Percentiles rank a stretch among this genome's conserved stretches.
Evolutionary conservation across 1,140 invertebrate genomes (phyloP).

Genomic region (Danaus plexippus): DNA sequence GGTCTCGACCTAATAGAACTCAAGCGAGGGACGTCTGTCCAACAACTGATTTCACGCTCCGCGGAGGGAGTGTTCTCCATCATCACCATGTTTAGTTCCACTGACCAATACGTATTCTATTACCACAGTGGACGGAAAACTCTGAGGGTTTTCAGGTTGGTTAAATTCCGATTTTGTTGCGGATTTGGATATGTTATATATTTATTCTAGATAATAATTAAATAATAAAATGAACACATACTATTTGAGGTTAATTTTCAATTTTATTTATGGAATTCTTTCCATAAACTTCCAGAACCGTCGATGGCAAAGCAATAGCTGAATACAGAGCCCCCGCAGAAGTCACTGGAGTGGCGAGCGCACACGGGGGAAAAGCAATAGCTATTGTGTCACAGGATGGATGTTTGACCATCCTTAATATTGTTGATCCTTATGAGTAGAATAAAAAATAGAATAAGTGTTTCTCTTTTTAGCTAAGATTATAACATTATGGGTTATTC

Average conservation of each 20-base stretch:
- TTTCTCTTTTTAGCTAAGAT: too few species aligned
- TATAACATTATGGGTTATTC: too few species aligned
- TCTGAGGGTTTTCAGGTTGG: slow-evolving; percentile 88
- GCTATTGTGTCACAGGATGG: slow-evolving; percentile 94
- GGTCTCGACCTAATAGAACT: slow-evolving; percentile 93
- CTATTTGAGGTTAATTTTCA: too few species aligned
- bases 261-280: too few species aligned
- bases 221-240: too few species aligned
- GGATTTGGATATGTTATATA: too few species aligned
- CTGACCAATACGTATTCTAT: slow-evolving; percentile 96
- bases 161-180: not conserved
- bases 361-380: slow-evolving; percentile 77
- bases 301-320: slow-evolving; percentile 90
- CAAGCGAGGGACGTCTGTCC: slow-evolving; percentile 85
- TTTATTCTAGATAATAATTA: too few species aligned
- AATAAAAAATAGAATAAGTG: not conserved
- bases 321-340: slow-evolving; percentile 95
- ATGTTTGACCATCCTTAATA: slow-evolving; percentile 91
- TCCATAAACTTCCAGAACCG: slow-evolving; percentile 72
- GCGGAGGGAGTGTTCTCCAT: slow-evolving; percentile 98
- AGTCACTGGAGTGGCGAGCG: slow-evolving; percentile 83
- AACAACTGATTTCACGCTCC: slow-evolving; percentile 88
- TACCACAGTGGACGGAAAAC: slow-evolving; percentile 96
- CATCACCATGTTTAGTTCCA: slow-evolving; percentile 93
- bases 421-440: slow-evolving; percentile 82